Evolutionary conservation across 2,888 invertebrate genomes (phyloP).

Genomic region (Thecocarcelia acutangulata): DNA sequence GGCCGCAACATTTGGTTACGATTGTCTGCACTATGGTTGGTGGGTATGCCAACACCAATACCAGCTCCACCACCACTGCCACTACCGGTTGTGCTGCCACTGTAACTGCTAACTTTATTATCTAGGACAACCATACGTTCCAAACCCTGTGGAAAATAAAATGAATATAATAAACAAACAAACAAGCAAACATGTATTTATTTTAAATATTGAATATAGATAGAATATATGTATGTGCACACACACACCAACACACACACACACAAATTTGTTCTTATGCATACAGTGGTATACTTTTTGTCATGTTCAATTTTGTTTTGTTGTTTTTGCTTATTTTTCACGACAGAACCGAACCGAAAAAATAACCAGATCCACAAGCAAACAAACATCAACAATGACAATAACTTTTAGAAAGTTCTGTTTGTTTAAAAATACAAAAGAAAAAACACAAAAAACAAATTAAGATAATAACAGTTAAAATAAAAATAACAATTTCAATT

Average conservation of each 20-base stretch:
- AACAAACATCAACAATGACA: slow-evolving; percentile 45
- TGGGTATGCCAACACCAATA: slow-evolving; percentile 46
- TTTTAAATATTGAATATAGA: slow-evolving; percentile 3
- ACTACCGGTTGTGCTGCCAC: slow-evolving; percentile 12
- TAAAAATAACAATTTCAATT: slow-evolving; percentile 67
- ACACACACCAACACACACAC: too few relatives aligned
- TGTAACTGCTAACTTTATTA: slow-evolving; percentile 63
- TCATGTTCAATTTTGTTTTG: slow-evolving; percentile 26
- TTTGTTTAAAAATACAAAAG: slow-evolving; percentile 35
- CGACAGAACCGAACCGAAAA: slow-evolving; percentile 55
- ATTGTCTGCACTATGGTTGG: slow-evolving; percentile 51
- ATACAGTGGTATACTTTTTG: not conserved
- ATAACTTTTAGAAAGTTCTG: slow-evolving; percentile 10
- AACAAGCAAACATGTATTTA: slow-evolving; percentile 24
- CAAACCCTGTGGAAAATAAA: slow-evolving; percentile 82
- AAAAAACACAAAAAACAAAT: slow-evolving; percentile 54
- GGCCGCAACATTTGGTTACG: slow-evolving; percentile 83
- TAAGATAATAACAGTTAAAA: slow-evolving; percentile 64
- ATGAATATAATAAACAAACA: slow-evolving; percentile 37
- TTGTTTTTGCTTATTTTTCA: slow-evolving; percentile 36
- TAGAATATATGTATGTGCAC: not conserved
- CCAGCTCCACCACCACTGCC: slow-evolving; percentile 20
- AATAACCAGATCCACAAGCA: slow-evolving; percentile 58
- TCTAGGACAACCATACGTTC: slow-evolving; percentile 86
- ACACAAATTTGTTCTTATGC: not conserved